A percentile compares a stretch with the other conserved stretches of the same genome.
phyloP scores from a whole-genome alignment of 1,140 invertebrate species.

The Lanistes nyassanus region DNA sequence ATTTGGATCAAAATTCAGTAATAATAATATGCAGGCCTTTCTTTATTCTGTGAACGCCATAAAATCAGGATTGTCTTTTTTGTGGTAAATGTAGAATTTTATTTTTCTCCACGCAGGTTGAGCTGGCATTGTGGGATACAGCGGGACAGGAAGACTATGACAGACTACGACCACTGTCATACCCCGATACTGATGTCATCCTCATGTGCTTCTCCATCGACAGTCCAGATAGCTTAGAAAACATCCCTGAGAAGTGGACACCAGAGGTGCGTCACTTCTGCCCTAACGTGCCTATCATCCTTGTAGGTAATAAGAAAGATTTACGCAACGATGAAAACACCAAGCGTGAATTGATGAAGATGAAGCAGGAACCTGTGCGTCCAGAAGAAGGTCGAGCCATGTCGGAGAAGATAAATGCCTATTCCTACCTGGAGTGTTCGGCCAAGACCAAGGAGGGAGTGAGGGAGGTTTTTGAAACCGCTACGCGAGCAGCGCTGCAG shows the following conservation, averaged over 20 bases:
- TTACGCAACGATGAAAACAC: slow-evolving; percentile 96
- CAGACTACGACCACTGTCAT: slow-evolving; percentile 91
- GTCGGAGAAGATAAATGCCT: slow-evolving; percentile 99
- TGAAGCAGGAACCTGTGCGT: slow-evolving; percentile 99
- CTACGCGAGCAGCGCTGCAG: slow-evolving; percentile 96
- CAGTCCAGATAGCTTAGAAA: slow-evolving; percentile 63
- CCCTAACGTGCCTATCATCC: slow-evolving; percentile 67
- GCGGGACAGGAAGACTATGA: slow-evolving; percentile 99
- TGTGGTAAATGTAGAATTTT: slow-evolving; percentile 1
- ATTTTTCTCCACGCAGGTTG: slow-evolving; percentile 73
- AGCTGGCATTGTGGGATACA: slow-evolving; percentile 97
- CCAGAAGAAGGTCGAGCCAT: slow-evolving; percentile 96
- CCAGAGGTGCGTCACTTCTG: slow-evolving; percentile 68
- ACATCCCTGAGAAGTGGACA: slow-evolving; percentile 66
- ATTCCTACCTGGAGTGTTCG: slow-evolving; percentile 98
- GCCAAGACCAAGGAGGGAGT: slow-evolving; percentile 99
- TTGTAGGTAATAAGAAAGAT: slow-evolving; percentile 69
- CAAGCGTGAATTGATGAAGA: slow-evolving; percentile 95
- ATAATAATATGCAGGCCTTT: no score
- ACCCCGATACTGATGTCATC: slow-evolving; percentile 90
- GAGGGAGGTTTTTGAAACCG: slow-evolving; percentile 98
- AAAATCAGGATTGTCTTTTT: no score
- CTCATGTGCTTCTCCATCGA: slow-evolving; percentile 66
- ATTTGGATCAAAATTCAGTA: no score
- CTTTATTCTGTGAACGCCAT: no score